These are phyloP conservation scores for Ammospiza nelsoni DNA, from an alignment of 2,113 vertebrate species.

Conservation along the genomic window DNA sequence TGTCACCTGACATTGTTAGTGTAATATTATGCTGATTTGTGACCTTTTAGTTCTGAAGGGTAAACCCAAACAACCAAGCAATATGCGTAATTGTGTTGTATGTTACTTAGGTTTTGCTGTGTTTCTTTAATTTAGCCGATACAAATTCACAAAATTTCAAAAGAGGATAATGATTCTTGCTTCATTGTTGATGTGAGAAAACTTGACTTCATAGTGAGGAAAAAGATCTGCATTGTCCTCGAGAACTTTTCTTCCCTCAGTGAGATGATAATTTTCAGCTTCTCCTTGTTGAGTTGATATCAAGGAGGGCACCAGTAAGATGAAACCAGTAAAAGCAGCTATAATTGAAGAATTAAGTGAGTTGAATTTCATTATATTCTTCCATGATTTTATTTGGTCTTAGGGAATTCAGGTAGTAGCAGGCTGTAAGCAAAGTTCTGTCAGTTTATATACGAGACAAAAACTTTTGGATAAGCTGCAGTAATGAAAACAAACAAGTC, in stretches of 20 bases:
- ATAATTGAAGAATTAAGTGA: not conserved
- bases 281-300: not conserved
- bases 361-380: not conserved
- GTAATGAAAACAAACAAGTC: not conserved
- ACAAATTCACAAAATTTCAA: not conserved
- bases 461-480: not conserved
- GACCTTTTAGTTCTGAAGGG: not conserved
- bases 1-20: not conserved
- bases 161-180: not conserved
- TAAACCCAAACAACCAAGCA: not conserved
- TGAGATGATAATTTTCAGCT: not conserved
- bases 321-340: not conserved
- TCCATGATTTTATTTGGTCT: not conserved
- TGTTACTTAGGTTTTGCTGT: not conserved
- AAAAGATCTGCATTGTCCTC: not conserved
- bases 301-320: not conserved
- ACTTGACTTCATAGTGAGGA: not conserved
- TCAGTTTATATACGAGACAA: not conserved
- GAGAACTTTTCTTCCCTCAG: not conserved
- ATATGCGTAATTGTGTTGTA: not conserved
- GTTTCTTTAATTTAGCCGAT: not conserved
- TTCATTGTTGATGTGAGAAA: not conserved
- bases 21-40: not conserved
- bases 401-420: not conserved
- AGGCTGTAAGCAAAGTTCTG: not conserved